These are phyloP conservation scores for Epicampocera succincta DNA, from an alignment of 2,888 invertebrate genomes.

Conservation along the genomic window DNA sequence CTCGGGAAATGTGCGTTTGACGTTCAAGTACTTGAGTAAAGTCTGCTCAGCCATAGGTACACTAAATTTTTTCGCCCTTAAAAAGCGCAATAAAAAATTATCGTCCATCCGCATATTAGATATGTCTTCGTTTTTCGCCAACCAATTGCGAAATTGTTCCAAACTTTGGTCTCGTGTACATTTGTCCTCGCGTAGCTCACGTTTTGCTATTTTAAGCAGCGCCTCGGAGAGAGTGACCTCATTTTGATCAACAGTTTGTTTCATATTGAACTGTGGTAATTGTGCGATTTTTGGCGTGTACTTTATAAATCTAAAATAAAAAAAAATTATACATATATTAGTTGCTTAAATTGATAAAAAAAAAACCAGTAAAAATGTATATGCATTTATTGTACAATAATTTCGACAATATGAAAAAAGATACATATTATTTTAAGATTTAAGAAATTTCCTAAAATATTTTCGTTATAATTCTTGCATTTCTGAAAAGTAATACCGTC, in stretches of 20 bases:
- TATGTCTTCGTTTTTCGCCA: slow-evolving; percentile 86
- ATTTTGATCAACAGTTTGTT: slow-evolving; percentile 56
- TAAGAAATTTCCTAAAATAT: too few relatives aligned
- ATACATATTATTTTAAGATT: too few relatives aligned
- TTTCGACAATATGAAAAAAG: too few relatives aligned
- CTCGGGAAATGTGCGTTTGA: slow-evolving; percentile 87
- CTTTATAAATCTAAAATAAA: slow-evolving; percentile 29
- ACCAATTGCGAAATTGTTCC: slow-evolving; percentile 86
- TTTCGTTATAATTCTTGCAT: too few relatives aligned
- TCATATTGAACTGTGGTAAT: slow-evolving; percentile 26
- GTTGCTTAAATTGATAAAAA: too few relatives aligned
- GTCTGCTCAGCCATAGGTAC: slow-evolving; percentile 90
- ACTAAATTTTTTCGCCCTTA: slow-evolving; percentile 90
- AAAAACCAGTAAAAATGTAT: too few relatives aligned
- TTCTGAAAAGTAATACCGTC: too few relatives aligned
- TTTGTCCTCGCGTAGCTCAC: slow-evolving; percentile 88
- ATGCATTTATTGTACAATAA: too few relatives aligned
- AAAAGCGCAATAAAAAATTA: slow-evolving; percentile 87
- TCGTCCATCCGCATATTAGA: slow-evolving; percentile 87
- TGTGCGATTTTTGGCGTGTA: not conserved
- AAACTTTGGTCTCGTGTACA: slow-evolving; percentile 85
- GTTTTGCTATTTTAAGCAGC: slow-evolving; percentile 83
- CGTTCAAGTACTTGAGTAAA: slow-evolving; percentile 89
- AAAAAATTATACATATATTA: not conserved
- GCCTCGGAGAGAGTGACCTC: slow-evolving; percentile 73